Conservation (phyloP, 2,113 vertebrate species). For the Junco hyemalis region DNA sequence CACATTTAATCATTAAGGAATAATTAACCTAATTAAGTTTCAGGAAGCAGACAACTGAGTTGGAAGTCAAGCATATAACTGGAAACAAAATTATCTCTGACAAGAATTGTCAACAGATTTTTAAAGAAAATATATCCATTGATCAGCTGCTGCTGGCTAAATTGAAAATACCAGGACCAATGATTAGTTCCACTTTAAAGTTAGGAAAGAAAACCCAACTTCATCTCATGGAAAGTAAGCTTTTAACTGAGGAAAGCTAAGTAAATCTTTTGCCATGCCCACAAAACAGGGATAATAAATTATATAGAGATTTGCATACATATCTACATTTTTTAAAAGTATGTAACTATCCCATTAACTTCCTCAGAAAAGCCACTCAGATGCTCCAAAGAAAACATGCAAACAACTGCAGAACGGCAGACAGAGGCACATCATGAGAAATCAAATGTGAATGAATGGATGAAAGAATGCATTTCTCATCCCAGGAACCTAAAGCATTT, state of each 20-base stretch:
- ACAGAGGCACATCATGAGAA: not conserved
- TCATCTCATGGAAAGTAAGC: not conserved
- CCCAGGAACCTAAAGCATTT: not conserved
- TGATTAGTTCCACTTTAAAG: not conserved
- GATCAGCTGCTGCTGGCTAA: not conserved
- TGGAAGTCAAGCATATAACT: conserved; percentile 37
- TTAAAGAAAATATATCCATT: not conserved
- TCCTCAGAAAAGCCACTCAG: not conserved
- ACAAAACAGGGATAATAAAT: not conserved
- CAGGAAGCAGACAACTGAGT: conserved; percentile 32
- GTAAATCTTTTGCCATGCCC: not conserved
- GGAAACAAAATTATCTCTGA: conserved; percentile 49
- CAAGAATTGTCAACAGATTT: conserved; percentile 27
- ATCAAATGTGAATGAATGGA: not conserved
- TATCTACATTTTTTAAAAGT: not conserved
- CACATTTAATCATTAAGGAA: conserved; percentile 42
- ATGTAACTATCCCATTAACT: not conserved
- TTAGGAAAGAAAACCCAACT: not conserved
- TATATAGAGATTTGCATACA: not conserved
- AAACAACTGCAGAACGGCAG: not conserved
- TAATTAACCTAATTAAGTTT: conserved; percentile 66
- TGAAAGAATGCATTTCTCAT: not conserved
- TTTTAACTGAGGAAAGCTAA: not conserved
- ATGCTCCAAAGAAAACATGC: not conserved
- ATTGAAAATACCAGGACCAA: conserved; percentile 6